These are phyloP conservation scores for Calliopsis andreniformis DNA, from an alignment of 1,140 invertebrate genomes.

Conservation along the genomic window DNA sequence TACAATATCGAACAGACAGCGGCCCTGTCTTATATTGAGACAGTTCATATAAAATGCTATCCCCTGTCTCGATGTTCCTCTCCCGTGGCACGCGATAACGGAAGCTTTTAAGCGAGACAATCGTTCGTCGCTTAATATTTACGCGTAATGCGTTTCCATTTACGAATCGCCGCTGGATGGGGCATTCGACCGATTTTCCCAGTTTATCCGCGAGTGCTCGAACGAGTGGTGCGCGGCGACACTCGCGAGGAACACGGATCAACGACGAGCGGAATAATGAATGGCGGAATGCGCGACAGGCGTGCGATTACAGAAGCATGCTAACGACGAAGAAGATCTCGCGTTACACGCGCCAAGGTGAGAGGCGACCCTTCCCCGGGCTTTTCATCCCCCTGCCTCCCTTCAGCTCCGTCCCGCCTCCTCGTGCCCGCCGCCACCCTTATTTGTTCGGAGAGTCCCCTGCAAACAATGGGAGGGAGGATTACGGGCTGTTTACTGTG, in stretches of 20 bases:
- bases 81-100: too few species aligned
- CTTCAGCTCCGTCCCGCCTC: neutral
- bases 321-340: constrained; percentile 30
- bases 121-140: neutral
- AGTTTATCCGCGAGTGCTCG: neutral
- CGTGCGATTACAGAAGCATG: constrained; percentile 32
- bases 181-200: neutral
- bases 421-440: neutral
- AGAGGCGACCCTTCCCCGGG: neutral
- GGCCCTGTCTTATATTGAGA: too few species aligned
- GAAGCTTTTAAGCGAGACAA: neutral
- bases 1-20: too few species aligned
- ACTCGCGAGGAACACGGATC: neutral
- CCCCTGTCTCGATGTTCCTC: too few species aligned
- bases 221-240: neutral
- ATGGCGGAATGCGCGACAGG: constrained; percentile 4
- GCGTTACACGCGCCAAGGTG: constrained; percentile 33
- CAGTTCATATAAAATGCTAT: too few species aligned
- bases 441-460: constrained; percentile 35
- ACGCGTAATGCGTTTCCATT: constrained; percentile 11
- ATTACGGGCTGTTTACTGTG: constrained; percentile 38
- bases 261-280: constrained; percentile 12
- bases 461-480: constrained; percentile 30
- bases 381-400: constrained; percentile 8
- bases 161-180: constrained; percentile 2